Conservation (phyloP, 2,888 invertebrate species). For the Ptilodon capucinus region DNA sequence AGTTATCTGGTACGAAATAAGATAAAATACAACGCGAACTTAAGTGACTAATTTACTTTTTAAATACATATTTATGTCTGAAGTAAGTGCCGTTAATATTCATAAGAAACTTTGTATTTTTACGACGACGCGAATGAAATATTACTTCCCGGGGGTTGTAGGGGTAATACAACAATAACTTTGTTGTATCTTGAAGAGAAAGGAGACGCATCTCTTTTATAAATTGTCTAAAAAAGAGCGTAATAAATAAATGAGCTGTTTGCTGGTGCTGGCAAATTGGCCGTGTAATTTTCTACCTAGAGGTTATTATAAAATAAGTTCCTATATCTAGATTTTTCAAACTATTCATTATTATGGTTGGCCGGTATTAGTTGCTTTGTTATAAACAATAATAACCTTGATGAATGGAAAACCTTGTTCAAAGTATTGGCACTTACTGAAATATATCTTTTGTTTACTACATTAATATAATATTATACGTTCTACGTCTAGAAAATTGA, state of each 20-base stretch:
- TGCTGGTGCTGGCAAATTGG: neutral
- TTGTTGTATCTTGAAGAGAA: constrained; percentile 13
- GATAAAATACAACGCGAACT: constrained; percentile 16
- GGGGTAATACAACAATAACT: constrained; percentile 16
- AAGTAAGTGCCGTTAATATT: constrained; percentile 40
- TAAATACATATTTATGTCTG: constrained; percentile 36
- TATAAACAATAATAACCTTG: too few relatives aligned
- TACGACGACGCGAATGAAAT: constrained; percentile 36
- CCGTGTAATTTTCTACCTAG: neutral
- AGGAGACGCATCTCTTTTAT: neutral
- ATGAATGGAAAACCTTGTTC: too few relatives aligned
- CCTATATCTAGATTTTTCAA: too few relatives aligned
- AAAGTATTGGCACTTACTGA: too few relatives aligned
- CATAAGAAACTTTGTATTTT: constrained; percentile 40
- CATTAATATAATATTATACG: too few relatives aligned
- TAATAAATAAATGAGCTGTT: neutral
- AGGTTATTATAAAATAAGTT: too few relatives aligned
- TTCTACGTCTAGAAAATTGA: too few relatives aligned
- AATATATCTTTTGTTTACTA: too few relatives aligned
- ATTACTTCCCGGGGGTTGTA: constrained; percentile 32
- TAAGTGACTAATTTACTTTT: constrained; percentile 33
- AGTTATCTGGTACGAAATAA: constrained; percentile 4
- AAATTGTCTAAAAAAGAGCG: neutral
- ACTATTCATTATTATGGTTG: too few relatives aligned
- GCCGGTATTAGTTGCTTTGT: too few relatives aligned